A percentile compares a stretch with the other conserved stretches of the same genome.
Evolutionary conservation across 2,797 vertebrate genomes (phyloP).

Genomic region (Vireo griseus): DNA sequence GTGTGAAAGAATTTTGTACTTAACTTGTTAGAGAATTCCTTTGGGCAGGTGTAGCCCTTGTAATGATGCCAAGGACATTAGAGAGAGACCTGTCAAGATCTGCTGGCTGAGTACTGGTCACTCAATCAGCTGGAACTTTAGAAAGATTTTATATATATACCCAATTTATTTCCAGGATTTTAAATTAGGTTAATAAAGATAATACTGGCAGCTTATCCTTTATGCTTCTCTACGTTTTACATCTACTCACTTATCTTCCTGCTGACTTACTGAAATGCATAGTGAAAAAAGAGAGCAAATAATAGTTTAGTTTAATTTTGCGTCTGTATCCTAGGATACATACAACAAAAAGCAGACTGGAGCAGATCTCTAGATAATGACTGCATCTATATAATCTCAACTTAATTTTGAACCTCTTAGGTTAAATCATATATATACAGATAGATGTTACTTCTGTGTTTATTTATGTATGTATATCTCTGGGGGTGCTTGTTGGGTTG

Average conservation of each 20-base stretch:
- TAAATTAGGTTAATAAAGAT: background rate
- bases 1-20: background rate
- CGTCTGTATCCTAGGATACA: background rate
- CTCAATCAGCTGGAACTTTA: background rate
- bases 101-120: background rate
- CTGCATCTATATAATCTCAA: background rate
- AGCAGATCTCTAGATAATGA: background rate
- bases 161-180: background rate
- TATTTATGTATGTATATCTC: background rate
- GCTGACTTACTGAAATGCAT: background rate
- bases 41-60: background rate
- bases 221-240: background rate
- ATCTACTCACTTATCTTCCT: background rate
- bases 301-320: background rate
- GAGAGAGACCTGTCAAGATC: background rate
- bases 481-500: background rate
- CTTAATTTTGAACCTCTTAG: background rate
- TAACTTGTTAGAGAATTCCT: background rate
- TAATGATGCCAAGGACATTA: background rate
- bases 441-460: background rate
- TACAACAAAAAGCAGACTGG: background rate
- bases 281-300: background rate
- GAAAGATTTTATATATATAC: background rate
- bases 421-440: background rate
- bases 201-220: background rate